phyloP scores from a whole-genome alignment of 2,113 vertebrate genomes.

The Rhipidura dahli region DNA sequence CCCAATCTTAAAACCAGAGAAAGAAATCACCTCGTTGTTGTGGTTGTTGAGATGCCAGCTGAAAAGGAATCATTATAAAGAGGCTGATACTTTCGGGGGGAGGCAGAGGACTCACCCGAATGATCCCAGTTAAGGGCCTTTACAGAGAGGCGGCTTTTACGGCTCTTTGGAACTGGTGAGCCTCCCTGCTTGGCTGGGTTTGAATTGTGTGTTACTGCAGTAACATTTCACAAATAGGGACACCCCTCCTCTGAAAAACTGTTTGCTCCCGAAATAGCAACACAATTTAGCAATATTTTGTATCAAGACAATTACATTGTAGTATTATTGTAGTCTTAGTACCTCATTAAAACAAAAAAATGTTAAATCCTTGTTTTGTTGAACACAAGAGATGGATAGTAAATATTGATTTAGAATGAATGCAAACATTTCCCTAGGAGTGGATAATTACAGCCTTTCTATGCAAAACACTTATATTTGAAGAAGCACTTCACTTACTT shows the following conservation, averaged over 20 bases:
- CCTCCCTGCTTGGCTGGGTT: constrained; percentile 72
- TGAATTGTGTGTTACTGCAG: constrained; percentile 69
- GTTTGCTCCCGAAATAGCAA: constrained; percentile 72
- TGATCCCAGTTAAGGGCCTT: constrained; percentile 75
- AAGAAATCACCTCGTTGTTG: neutral
- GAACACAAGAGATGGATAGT: constrained; percentile 84
- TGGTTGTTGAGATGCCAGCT: constrained; percentile 16
- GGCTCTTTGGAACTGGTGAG: constrained; percentile 61
- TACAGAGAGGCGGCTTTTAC: constrained; percentile 62
- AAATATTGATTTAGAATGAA: constrained; percentile 90
- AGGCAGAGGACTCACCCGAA: constrained; percentile 68
- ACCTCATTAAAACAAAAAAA: constrained; percentile 82
- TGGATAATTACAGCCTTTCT: constrained; percentile 88
- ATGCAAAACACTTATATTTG: constrained; percentile 83
- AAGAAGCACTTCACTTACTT: constrained; percentile 86
- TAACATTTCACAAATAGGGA: constrained; percentile 72
- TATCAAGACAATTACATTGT: constrained; percentile 78
- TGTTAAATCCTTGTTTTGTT: constrained; percentile 83
- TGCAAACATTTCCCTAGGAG: constrained; percentile 89
- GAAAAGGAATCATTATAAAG: constrained; percentile 67
- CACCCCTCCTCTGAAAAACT: constrained; percentile 66
- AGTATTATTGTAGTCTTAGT: constrained; percentile 79
- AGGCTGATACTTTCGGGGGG: constrained; percentile 21
- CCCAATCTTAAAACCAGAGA: neutral
- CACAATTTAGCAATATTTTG: constrained; percentile 77